These are phyloP conservation scores for Gymnothorax reevesii DNA, from an alignment of 2,797 vertebrate genomes.

Conservation along the genomic window DNA sequence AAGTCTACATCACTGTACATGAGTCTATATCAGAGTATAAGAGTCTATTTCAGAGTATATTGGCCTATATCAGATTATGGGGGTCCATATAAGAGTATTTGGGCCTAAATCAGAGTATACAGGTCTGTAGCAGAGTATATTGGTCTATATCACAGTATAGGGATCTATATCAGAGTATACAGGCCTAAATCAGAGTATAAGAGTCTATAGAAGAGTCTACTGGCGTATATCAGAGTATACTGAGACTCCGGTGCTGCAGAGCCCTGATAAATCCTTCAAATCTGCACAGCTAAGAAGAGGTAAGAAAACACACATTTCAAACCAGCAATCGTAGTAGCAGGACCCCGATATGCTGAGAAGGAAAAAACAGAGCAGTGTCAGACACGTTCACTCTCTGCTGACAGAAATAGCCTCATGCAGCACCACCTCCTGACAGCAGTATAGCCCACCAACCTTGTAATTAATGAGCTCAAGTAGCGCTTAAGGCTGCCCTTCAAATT, in stretches of 20 bases:
- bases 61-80: no score
- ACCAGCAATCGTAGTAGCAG: conserved; percentile 70
- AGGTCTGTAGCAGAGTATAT: no score
- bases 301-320: conserved; percentile 78
- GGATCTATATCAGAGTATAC: no score
- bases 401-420: background rate
- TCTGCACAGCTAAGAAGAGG: conserved; percentile 54
- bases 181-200: no score
- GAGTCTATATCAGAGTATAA: no score
- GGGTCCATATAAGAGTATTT: no score
- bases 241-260: conserved; percentile 58
- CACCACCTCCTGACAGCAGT: background rate
- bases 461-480: background rate
- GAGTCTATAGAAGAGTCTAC: no score
- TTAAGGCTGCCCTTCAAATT: background rate
- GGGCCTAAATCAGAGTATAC: no score
- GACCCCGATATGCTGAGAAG: conserved; percentile 70
- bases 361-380: conserved; percentile 32
- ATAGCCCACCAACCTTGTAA: background rate
- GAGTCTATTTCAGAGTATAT: no score
- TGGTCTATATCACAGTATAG: no score
- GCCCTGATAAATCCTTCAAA: conserved; percentile 40
- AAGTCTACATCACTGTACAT: no score
- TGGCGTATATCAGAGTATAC: background rate
- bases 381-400: background rate